phyloP scores from a whole-genome alignment of 92 coral and sea anemone genomes.

The Montipora capitata region DNA sequence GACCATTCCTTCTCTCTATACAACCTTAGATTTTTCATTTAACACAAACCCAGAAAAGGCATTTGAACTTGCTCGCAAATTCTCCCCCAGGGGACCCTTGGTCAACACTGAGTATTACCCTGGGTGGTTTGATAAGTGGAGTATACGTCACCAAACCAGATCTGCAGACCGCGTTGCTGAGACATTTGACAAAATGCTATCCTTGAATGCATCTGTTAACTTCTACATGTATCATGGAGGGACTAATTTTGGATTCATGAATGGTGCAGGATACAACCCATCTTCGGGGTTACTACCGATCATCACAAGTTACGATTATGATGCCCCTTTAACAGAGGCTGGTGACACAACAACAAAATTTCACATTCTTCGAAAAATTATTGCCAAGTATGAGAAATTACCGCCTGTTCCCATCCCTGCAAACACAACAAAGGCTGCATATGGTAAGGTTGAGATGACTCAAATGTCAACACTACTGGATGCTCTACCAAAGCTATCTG shows the following conservation, averaged over 20 bases:
- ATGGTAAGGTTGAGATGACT: constrained; percentile 86
- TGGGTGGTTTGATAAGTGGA: constrained; percentile 95
- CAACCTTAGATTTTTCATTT: constrained; percentile 92
- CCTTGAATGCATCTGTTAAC: constrained; percentile 91
- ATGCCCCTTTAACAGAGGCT: constrained; percentile 95
- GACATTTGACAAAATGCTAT: constrained; percentile 81
- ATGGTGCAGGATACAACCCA: constrained; percentile 63
- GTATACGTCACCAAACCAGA: constrained; percentile 80
- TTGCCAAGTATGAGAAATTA: constrained; percentile 77
- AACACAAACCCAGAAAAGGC: constrained; percentile 69
- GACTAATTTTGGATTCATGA: constrained; percentile 95
- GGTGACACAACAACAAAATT: constrained; percentile 91
- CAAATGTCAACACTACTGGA: constrained; percentile 69
- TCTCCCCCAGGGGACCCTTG: constrained; percentile 86
- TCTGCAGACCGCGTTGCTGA: constrained; percentile 65
- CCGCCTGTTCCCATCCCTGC: constrained; percentile 91
- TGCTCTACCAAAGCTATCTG: constrained; percentile 54
- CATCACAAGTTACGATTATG: constrained; percentile 90
- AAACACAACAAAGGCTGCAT: constrained; percentile 89
- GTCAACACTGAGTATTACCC: constrained; percentile 94
- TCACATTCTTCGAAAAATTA: constrained; percentile 78
- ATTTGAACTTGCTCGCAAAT: constrained; percentile 80
- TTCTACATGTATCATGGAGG: constrained; percentile 97
- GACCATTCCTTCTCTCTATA: constrained; percentile 86
- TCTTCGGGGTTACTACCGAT: constrained; percentile 42